Evolutionary conservation across 2,888 invertebrate genomes (phyloP).

Genomic region (Campoplex capitator): DNA sequence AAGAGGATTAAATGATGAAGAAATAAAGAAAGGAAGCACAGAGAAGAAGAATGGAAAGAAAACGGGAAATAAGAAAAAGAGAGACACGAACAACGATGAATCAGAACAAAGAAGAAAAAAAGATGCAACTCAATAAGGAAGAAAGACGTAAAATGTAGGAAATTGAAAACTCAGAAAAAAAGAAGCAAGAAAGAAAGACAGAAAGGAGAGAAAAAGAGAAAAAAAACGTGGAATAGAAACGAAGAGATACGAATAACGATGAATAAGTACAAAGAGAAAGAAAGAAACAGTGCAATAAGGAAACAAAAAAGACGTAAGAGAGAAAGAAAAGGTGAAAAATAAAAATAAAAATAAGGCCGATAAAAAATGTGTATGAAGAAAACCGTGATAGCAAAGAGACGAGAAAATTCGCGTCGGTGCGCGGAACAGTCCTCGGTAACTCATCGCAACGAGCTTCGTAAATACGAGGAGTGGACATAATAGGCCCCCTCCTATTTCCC

Average conservation of each 20-base stretch:
- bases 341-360: background rate
- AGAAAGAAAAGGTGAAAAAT: background rate
- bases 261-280: background rate
- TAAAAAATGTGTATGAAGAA: constrained; percentile 13
- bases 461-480: constrained; percentile 71
- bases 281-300: background rate
- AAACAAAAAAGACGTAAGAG: background rate
- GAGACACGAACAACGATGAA: background rate
- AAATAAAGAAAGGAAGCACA: background rate
- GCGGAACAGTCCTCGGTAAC: constrained; percentile 59
- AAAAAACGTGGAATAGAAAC: no score
- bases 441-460: constrained; percentile 69
- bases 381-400: background rate
- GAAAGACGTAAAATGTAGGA: background rate
- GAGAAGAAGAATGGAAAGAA: no score
- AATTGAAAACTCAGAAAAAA: no score
- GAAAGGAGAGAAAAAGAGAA: no score
- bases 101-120: background rate
- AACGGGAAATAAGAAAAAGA: no score
- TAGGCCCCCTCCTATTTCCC: constrained; percentile 41
- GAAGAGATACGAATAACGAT: background rate
- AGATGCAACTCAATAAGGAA: background rate
- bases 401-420: constrained; percentile 51
- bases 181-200: background rate
- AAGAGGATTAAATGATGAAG: background rate